Conservation (phyloP, 2,888 invertebrate species). For the Hemithea aestivaria region DNA sequence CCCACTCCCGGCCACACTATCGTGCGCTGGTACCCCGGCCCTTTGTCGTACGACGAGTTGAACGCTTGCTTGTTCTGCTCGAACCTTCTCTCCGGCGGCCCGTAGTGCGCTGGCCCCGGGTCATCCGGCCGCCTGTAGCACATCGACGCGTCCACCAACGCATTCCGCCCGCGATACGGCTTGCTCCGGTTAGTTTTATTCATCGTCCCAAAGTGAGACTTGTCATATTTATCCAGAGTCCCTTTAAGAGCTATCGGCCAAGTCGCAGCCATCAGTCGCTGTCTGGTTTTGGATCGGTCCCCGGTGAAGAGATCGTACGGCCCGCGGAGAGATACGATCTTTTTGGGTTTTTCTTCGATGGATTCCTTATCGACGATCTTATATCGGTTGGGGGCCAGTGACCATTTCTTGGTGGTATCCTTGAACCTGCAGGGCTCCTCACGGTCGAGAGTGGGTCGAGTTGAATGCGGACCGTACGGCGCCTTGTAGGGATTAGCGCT, state of each 20-base stretch:
- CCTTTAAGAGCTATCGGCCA: conserved; percentile 60
- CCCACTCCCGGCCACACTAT: conserved; percentile 68
- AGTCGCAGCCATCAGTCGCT: conserved; percentile 44
- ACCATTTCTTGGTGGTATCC: conserved; percentile 47
- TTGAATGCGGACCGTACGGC: conserved; percentile 57
- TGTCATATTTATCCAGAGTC: conserved; percentile 51
- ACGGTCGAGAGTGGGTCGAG: conserved; percentile 51
- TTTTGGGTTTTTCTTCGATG: conserved; percentile 57
- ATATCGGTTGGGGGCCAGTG: conserved; percentile 62
- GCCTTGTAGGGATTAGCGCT: conserved; percentile 47
- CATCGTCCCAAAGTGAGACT: conserved; percentile 53
- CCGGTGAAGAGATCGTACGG: conserved; percentile 74
- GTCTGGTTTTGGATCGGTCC: conserved; percentile 58
- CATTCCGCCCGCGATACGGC: conserved; percentile 62
- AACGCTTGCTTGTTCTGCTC: conserved; percentile 47
- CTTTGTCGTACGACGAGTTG: conserved; percentile 60
- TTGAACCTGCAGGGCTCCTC: conserved; percentile 61
- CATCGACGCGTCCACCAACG: conserved; percentile 70
- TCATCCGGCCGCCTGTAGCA: conserved; percentile 65
- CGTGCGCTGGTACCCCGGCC: conserved; percentile 52
- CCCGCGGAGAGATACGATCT: conserved; percentile 55
- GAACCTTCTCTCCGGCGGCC: conserved; percentile 34
- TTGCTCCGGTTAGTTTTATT: conserved; percentile 55
- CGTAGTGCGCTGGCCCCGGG: conserved; percentile 75
- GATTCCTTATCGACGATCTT: conserved; percentile 51